Conservation (phyloP, 92 coral and sea anemone genomes). For the Bergia sp. region DNA sequence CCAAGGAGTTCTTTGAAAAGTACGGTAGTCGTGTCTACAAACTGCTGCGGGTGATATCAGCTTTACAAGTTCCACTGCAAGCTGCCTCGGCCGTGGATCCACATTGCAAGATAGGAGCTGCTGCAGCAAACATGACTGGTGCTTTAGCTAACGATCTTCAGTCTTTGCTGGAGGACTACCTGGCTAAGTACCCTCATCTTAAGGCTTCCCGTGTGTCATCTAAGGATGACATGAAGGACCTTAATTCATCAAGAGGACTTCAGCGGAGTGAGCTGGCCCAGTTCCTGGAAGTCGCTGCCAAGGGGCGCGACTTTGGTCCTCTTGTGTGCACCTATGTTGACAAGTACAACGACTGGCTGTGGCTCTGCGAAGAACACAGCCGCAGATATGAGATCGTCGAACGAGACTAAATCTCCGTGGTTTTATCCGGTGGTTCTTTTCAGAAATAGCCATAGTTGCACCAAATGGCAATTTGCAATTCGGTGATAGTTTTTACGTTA, state of each 20-base stretch:
- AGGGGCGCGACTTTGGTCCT: conserved; percentile 47
- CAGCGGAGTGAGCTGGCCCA: conserved; percentile 48
- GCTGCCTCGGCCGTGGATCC: conserved; percentile 42
- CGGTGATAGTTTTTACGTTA: not conserved
- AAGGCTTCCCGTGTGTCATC: conserved; percentile 5
- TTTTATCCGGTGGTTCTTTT: conserved; percentile 8
- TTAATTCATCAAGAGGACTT: conserved; percentile 32
- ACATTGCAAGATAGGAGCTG: conserved; percentile 32
- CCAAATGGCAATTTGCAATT: conserved; percentile 5
- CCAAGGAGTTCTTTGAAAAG: conserved; percentile 51
- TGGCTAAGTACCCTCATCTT: conserved; percentile 43
- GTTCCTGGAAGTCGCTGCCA: conserved; percentile 49
- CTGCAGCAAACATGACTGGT: conserved; percentile 2
- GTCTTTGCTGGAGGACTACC: conserved; percentile 26
- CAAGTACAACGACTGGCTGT: conserved; percentile 46
- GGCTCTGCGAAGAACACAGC: not conserved
- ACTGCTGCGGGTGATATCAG: conserved; percentile 25
- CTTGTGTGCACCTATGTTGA: conserved; percentile 51
- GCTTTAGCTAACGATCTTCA: not conserved
- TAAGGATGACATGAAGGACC: conserved; percentile 35
- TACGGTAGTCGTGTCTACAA: conserved; percentile 46
- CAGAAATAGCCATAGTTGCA: not conserved
- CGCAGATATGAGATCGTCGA: conserved; percentile 12
- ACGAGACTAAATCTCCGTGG: not conserved
- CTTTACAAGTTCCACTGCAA: conserved; percentile 13